A percentile compares a stretch with the other conserved stretches of the same genome.
phyloP scores from a whole-genome alignment of 1,140 invertebrate species.

The Halesus radiatus region DNA sequence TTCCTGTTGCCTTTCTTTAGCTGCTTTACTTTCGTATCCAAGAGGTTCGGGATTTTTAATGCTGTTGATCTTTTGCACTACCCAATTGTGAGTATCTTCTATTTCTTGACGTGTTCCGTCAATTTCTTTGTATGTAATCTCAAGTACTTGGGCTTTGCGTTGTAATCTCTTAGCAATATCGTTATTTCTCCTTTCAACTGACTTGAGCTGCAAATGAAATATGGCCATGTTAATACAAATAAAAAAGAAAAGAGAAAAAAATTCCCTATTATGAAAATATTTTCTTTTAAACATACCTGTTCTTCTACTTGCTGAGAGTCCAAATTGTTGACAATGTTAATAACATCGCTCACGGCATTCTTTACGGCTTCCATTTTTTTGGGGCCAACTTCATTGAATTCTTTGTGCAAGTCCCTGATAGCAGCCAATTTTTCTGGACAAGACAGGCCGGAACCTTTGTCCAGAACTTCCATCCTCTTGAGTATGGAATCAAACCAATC shows the following conservation, averaged over 20 bases:
- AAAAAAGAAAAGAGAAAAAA: neutral
- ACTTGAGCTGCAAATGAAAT: slow-evolving; percentile 75
- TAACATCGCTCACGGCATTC: slow-evolving; percentile 77
- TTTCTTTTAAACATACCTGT: too few species aligned
- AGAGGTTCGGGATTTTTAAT: slow-evolving; percentile 77
- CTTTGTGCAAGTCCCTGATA: slow-evolving; percentile 77
- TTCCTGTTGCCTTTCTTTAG: slow-evolving; percentile 79
- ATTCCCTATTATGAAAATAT: neutral
- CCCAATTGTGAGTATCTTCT: slow-evolving; percentile 83
- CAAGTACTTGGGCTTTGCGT: slow-evolving; percentile 84
- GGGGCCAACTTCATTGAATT: slow-evolving; percentile 80
- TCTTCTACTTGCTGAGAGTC: slow-evolving; percentile 94
- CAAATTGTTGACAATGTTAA: slow-evolving; percentile 85
- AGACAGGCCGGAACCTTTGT: slow-evolving; percentile 86
- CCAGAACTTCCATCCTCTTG: slow-evolving; percentile 84
- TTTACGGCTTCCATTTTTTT: slow-evolving; percentile 78
- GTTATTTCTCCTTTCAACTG: slow-evolving; percentile 84
- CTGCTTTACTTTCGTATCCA: slow-evolving; percentile 81
- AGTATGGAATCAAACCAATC: slow-evolving; percentile 84
- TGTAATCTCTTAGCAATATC: slow-evolving; percentile 88
- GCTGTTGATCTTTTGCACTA: slow-evolving; percentile 80
- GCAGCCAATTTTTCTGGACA: slow-evolving; percentile 83
- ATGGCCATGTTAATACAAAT: slow-evolving; percentile 3
- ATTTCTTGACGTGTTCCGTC: slow-evolving; percentile 83
- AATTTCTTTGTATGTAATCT: slow-evolving; percentile 85